These are phyloP conservation scores for Peromyscus californicus DNA, from an alignment of 2,113 vertebrate genomes.

Conservation along the genomic window DNA sequence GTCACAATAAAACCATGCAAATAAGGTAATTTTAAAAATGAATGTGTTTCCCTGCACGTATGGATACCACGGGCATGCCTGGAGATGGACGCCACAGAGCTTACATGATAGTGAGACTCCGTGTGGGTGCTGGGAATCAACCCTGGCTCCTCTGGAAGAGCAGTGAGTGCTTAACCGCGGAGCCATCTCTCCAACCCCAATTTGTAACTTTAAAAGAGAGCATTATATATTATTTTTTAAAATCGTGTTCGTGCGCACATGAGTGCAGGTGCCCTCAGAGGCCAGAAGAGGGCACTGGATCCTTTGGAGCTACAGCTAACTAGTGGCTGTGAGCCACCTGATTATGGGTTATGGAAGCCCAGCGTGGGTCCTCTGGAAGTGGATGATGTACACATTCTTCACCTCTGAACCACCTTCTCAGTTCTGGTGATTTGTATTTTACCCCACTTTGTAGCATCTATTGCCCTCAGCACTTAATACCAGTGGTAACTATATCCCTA, in stretches of 20 bases:
- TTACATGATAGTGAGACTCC: neutral
- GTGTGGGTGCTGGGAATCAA: neutral
- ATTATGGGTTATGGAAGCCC: neutral
- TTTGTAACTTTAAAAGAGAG: neutral
- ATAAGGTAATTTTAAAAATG: neutral
- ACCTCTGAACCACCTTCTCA: neutral
- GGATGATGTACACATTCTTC: neutral
- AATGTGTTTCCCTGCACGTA: neutral
- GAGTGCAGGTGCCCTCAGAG: neutral
- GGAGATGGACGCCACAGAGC: neutral
- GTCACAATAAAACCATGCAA: neutral
- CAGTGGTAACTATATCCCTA: neutral
- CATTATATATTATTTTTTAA: neutral
- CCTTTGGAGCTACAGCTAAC: neutral
- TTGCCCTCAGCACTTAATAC: neutral
- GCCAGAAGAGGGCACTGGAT: neutral
- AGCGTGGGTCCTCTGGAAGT: neutral
- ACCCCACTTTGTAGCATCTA: neutral
- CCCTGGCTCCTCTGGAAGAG: neutral
- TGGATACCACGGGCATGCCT: neutral
- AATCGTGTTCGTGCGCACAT: fast-evolving
- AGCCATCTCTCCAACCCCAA: neutral
- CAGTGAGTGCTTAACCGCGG: too few species aligned
- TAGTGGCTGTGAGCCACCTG: neutral
- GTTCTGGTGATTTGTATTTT: neutral